Evolutionary conservation across 2,888 invertebrate genomes (phyloP).

Genomic region (Habrosyne pyritoides): DNA sequence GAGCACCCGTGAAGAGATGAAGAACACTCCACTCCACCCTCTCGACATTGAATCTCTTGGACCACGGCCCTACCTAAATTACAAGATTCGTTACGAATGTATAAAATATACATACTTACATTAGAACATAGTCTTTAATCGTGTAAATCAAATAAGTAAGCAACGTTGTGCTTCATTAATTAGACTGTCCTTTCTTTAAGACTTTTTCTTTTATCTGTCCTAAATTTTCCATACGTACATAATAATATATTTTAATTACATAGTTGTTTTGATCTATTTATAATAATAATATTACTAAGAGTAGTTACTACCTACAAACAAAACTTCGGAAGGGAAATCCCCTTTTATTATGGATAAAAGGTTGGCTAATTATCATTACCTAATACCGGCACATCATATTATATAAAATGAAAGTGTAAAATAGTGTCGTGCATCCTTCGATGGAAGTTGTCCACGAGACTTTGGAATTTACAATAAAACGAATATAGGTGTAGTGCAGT

Average conservation of each 20-base stretch:
- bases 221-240: not conserved
- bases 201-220: not conserved
- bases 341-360: not conserved
- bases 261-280: not conserved
- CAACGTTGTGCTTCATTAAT: not conserved
- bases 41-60: not conserved
- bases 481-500: slow-evolving; percentile 47
- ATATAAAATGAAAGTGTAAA: slow-evolving; percentile 19
- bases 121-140: not conserved
- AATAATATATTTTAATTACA: slow-evolving; percentile 9
- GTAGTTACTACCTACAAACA: not conserved
- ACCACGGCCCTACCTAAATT: not conserved
- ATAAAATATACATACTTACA: not conserved
- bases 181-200: slow-evolving; percentile 4
- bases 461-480: slow-evolving; percentile 32
- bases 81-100: not conserved
- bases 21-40: slow-evolving; percentile 22
- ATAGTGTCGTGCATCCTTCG: too few species aligned
- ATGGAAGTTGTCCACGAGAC: slow-evolving; percentile 24
- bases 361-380: slow-evolving; percentile 11
- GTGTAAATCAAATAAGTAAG: not conserved
- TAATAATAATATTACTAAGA: not conserved
- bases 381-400: too few species aligned
- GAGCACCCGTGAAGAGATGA: slow-evolving; percentile 89
- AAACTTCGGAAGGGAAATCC: too few species aligned